Conservation (phyloP, 2,113 vertebrate genomes). For the Alethe diademata region DNA sequence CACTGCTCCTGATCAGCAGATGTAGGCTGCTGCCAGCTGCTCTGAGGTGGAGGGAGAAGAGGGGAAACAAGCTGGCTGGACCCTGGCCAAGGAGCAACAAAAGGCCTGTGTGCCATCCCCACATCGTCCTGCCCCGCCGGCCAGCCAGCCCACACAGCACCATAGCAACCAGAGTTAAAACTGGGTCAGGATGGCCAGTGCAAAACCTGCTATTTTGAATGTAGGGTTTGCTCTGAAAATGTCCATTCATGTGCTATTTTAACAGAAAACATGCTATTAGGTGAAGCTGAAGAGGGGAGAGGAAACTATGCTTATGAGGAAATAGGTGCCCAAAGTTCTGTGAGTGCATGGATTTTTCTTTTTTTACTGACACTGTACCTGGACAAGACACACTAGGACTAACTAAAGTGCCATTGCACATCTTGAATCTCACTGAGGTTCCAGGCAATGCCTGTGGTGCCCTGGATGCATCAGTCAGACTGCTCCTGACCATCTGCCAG, state of each 20-base stretch:
- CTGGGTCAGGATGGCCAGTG: background rate
- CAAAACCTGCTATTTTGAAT: background rate
- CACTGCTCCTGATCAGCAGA: background rate
- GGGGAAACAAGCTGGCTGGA: background rate
- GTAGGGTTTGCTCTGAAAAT: background rate
- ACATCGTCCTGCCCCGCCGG: accelerated
- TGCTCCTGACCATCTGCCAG: background rate
- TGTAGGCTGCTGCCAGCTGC: conserved; percentile 5
- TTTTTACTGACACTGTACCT: background rate
- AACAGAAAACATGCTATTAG: background rate
- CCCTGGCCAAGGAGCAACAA: conserved; percentile 34
- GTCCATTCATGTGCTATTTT: background rate
- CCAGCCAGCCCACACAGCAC: background rate
- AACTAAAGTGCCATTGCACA: background rate
- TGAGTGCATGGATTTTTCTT: background rate
- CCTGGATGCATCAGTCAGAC: background rate
- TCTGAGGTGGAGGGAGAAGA: background rate
- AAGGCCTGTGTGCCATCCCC: background rate
- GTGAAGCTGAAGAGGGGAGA: background rate
- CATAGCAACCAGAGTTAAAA: conserved; percentile 35
- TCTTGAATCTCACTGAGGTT: background rate
- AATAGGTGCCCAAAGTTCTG: background rate
- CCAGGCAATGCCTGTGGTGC: accelerated
- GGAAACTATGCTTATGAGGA: background rate
- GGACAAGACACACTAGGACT: background rate